phyloP scores from a whole-genome alignment of 2,113 vertebrate species.

The Ginglymostoma cirratum region DNA sequence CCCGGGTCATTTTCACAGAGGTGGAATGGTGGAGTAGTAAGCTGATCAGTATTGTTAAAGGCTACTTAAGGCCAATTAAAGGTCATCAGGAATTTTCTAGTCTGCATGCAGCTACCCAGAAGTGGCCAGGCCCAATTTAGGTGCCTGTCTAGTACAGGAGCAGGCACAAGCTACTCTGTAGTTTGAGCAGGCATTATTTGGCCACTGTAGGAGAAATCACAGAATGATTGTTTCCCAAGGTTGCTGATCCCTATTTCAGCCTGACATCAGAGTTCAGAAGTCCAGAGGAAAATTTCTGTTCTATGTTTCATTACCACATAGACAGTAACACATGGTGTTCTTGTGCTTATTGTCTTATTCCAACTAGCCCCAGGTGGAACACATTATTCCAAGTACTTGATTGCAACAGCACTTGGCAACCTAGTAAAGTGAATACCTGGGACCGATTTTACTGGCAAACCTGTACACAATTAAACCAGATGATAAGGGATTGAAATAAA shows the following conservation, averaged over 20 bases:
- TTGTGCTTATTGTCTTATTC: neutral
- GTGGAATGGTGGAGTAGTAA: neutral
- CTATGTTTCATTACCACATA: neutral
- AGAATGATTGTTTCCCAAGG: neutral
- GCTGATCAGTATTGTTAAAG: neutral
- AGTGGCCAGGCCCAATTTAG: neutral
- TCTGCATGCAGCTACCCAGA: neutral
- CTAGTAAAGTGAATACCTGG: neutral
- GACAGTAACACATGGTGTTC: neutral
- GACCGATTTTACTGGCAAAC: neutral
- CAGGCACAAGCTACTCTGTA: too few relatives aligned
- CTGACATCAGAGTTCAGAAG: neutral
- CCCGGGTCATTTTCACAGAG: neutral
- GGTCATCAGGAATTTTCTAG: too few relatives aligned
- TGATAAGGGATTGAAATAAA: neutral
- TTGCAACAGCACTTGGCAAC: neutral
- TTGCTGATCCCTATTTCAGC: neutral
- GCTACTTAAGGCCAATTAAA: neutral
- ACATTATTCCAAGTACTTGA: conserved; percentile 16
- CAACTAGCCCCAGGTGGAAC: neutral
- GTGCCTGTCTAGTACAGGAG: neutral
- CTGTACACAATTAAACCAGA: neutral
- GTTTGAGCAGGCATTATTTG: neutral
- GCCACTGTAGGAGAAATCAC: neutral
- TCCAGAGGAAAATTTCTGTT: neutral